Base-by-base conservation (phyloP, 2,113 vertebrate genomes). In the Trogon melanurus region DNA sequence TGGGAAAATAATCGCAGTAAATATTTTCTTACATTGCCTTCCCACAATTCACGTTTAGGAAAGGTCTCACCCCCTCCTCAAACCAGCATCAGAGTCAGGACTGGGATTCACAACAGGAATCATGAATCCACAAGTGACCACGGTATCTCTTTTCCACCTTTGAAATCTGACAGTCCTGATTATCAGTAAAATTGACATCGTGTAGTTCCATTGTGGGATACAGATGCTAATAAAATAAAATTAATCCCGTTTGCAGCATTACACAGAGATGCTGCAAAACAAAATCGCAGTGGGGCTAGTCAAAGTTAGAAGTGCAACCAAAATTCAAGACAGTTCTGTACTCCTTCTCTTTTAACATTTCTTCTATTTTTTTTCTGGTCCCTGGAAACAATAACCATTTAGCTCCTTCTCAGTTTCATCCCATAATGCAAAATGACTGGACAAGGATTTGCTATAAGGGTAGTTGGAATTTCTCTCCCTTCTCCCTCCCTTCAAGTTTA, bases 171-270 rank as follows among this genome's bases (percentile, higher is more conserved):
- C 2, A 76, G 34, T 17, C 48, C 34, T 79, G 44, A n/a, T 61
- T 51, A 86, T 36, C 19, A 48, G 56, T 48, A 74, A 65, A 74
- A 56, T 0, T 45, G 65, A 53, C 29, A 29, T 0, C 5, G 7
- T 2, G n/a, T 18, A 74, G 41, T 29, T 21, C 17, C 71, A 32
- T 25, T 74, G 38, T 48, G 41, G 21, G 61, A 78, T 0, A 0
- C 1, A 64, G 34, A 25, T 21, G 6, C n/a, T 64, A 73, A 45
- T 32, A n/a, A 62, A 79, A 45, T 19, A 38, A 62, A 54, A 64
- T 8, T 71, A 48, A 51, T 26, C 48, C 56, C 53, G 17, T 54
- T 65, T n/a, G 48, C 17, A 57, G 34, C 1, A 3, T 75, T 53
- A 48, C 0, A 1, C 2, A 67, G 26, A 38, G 65, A 60, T 32